Evolutionary conservation across 1,140 invertebrate species (phyloP).

Genomic region (Sinonovacula constricta): DNA sequence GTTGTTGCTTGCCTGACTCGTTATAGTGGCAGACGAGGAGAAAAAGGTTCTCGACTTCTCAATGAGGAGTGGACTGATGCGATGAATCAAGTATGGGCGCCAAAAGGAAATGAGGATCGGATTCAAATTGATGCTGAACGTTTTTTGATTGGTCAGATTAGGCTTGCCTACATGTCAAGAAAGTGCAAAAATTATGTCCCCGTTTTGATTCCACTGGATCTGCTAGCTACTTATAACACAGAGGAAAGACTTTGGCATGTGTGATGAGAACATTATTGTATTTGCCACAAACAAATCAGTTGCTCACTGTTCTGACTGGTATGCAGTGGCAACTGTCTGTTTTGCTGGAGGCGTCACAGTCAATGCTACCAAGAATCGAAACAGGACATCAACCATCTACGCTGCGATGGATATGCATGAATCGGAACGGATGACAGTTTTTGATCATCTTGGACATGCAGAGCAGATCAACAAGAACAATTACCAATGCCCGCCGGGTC

Average conservation of each 20-base stretch:
- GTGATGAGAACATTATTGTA: constrained; percentile 26
- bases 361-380: constrained; percentile 43
- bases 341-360: constrained; percentile 17
- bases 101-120: no score
- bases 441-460: constrained; percentile 52
- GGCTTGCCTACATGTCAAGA: no score
- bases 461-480: constrained; percentile 7
- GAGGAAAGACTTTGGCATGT: constrained; percentile 44
- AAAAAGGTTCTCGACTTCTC: no score
- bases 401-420: constrained; percentile 43
- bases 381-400: constrained; percentile 48
- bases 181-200: no score
- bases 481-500: constrained; percentile 20
- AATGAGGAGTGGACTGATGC: no score
- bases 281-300: constrained; percentile 46
- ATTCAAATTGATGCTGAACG: no score
- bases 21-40: no score
- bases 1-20: no score
- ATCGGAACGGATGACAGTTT: constrained; percentile 23
- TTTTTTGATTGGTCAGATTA: no score
- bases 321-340: constrained; percentile 47
- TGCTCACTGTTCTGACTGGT: constrained; percentile 46
- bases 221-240: no score
- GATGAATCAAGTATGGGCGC: no score
- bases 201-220: no score